Evolutionary conservation across 2,888 invertebrate genomes (phyloP).

Genomic region (Habroteleia sp.): DNA sequence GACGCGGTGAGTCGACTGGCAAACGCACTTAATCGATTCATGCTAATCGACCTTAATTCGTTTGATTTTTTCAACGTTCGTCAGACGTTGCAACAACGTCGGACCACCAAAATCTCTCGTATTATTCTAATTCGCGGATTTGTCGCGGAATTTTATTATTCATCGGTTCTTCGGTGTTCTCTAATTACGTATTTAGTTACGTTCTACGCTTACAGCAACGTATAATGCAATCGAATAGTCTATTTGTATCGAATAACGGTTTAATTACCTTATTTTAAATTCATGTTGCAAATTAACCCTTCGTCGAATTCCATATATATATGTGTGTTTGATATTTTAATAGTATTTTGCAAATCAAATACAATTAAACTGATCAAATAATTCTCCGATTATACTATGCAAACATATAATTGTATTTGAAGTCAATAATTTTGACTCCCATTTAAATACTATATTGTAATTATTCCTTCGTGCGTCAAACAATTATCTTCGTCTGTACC

Average conservation of each 20-base stretch:
- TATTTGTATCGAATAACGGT: slow-evolving; percentile 48
- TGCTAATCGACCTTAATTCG: neutral
- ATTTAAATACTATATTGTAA: slow-evolving; percentile 27
- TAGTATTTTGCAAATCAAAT: slow-evolving; percentile 42
- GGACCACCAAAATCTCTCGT: neutral
- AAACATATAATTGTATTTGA: slow-evolving; percentile 17
- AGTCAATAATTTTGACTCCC: slow-evolving; percentile 30
- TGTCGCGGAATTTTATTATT: slow-evolving; percentile 30
- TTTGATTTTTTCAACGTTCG: neutral
- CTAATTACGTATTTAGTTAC: slow-evolving; percentile 47
- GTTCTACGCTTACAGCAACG: slow-evolving; percentile 33
- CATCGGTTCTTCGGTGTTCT: slow-evolving; percentile 22
- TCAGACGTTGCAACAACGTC: neutral
- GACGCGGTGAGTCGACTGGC: neutral
- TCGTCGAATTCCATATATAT: slow-evolving; percentile 38
- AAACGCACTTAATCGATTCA: slow-evolving; percentile 14
- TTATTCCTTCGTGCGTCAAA: too few relatives aligned
- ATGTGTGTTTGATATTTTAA: slow-evolving; percentile 36
- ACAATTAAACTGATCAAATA: slow-evolving; percentile 48
- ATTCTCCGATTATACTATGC: slow-evolving; percentile 24
- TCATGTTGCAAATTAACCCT: slow-evolving; percentile 50
- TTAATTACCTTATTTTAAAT: slow-evolving; percentile 55
- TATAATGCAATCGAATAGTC: slow-evolving; percentile 45
- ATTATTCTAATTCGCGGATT: neutral
- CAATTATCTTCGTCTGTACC: too few relatives aligned